Evolutionary conservation across 2,888 invertebrate species (phyloP), one percentile per base, ranked within the genome.

Genomic region (Drosophila multiciliata): DNA sequence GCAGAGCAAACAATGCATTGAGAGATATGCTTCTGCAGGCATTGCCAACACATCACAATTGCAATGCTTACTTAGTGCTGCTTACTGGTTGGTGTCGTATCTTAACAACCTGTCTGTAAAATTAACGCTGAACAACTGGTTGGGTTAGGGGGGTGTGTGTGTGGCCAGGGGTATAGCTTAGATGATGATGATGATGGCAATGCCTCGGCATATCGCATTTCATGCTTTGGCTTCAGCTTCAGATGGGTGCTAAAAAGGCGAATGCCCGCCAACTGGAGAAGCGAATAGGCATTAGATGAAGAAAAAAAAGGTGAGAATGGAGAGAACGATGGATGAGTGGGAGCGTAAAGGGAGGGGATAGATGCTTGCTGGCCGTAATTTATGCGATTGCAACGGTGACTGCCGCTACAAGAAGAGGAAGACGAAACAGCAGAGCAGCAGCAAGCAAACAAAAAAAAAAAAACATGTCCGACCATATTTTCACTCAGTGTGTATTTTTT

Each of bases 351-450:
- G 23, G 33, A 17, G n/a, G 32, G 20, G 33, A 23, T 38, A 38
- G n/a, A 20, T 11, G 57, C 61, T 26, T 60, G 81, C 65, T 72
- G 80, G 68, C 62, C 77, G 84, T 86, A 86, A 86, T 90, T 88
- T 86, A 86, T 86, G 90, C 90, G 89, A 85, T 85, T 87, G 88
- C 85, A 86, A 88, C 90, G 90, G 86, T 90, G 88, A 75, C 83
- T 85, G 88, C 88, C 75, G 88, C 85, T 87, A 83, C 73, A 8
- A 38, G 38, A 1, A 45, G 23, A 23, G 23, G 45, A 23, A 45
- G 20, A 3, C 20, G 45, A 1, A 45, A 82, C 77, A 72, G 87
- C 84, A 83, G 80, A 69, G 77, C 80, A 80, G 70, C 76, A 75
- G 68, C 62, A 75, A 20, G 75, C 80, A 77, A 78, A 20, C 50